Evolutionary conservation across 2,797 vertebrate species (phyloP).

Genomic region (Limnodromus scolopaceus): DNA sequence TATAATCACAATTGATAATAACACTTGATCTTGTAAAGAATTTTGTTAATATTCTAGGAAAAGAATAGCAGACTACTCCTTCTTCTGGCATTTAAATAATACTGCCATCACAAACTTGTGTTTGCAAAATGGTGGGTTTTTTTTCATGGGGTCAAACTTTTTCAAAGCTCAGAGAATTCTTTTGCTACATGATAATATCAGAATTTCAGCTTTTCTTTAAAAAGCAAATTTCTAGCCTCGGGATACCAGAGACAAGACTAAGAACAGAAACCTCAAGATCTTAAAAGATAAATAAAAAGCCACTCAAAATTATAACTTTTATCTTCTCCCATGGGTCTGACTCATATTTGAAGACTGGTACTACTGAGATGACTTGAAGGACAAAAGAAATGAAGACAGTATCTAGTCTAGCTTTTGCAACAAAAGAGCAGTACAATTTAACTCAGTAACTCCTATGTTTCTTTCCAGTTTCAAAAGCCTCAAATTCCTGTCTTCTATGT

Average conservation of each 20-base stretch:
- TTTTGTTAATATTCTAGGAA: neutral
- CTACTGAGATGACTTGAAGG: neutral
- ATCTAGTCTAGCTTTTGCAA: neutral
- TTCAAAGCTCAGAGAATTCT: neutral
- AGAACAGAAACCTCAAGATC: neutral
- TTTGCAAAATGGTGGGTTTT: neutral
- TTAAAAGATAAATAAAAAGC: neutral
- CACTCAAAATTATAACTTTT: neutral
- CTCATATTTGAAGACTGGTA: neutral
- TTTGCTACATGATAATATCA: neutral
- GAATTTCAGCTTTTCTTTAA: neutral
- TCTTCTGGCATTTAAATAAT: neutral
- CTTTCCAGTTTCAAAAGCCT: neutral
- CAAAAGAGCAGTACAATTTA: neutral
- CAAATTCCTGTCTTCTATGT: neutral
- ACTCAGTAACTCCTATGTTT: neutral
- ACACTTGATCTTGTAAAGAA: neutral
- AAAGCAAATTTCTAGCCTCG: neutral
- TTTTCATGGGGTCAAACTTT: neutral
- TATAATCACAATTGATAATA: neutral
- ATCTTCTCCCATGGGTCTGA: neutral
- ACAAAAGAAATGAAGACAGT: neutral
- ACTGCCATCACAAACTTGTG: neutral
- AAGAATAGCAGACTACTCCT: neutral
- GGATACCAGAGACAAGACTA: neutral